These are phyloP conservation scores for Malacosoma neustria DNA, from an alignment of 2,888 invertebrate genomes.

Conservation along the genomic window DNA sequence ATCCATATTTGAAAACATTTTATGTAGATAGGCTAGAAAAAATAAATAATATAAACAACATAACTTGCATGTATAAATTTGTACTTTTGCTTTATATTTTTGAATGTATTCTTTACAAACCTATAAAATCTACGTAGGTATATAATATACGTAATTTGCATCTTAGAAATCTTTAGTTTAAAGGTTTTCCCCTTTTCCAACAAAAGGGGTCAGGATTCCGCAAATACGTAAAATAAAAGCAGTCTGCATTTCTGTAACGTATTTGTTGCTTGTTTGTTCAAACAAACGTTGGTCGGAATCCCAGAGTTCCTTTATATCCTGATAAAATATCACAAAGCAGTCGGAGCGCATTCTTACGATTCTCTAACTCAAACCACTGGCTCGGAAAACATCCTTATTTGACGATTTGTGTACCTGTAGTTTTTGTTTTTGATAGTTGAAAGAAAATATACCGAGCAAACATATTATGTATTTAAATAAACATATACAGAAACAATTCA, in stretches of 20 bases:
- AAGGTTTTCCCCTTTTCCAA: slow-evolving; percentile 32
- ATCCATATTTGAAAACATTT: too few species aligned
- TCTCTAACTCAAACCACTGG: slow-evolving; percentile 35
- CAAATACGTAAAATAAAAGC: slow-evolving; percentile 47
- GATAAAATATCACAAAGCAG: slow-evolving; percentile 60
- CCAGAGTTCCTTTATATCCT: slow-evolving; percentile 46
- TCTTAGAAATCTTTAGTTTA: slow-evolving; percentile 11
- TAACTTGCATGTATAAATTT: too few species aligned
- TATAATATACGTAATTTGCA: too few species aligned
- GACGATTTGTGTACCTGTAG: slow-evolving; percentile 19
- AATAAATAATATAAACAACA: too few species aligned
- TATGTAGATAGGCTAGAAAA: too few species aligned
- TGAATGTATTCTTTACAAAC: too few species aligned
- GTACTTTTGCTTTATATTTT: too few species aligned
- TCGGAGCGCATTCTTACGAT: slow-evolving; percentile 52
- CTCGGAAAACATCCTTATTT: slow-evolving; percentile 53
- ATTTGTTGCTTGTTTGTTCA: slow-evolving; percentile 56
- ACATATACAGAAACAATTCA: too few species aligned
- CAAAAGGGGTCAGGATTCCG: slow-evolving; percentile 51
- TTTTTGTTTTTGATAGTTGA: slow-evolving; percentile 13
- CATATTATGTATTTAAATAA: slow-evolving; percentile 19
- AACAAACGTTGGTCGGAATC: slow-evolving; percentile 54
- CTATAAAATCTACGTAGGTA: too few species aligned
- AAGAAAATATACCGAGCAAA: slow-evolving; percentile 11
- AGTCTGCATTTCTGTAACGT: slow-evolving; percentile 55